A percentile compares a stretch with the other conserved stretches of the same genome.
Conservation (phyloP, 2,888 invertebrate genomes). For the Seira sanloemensis region DNA sequence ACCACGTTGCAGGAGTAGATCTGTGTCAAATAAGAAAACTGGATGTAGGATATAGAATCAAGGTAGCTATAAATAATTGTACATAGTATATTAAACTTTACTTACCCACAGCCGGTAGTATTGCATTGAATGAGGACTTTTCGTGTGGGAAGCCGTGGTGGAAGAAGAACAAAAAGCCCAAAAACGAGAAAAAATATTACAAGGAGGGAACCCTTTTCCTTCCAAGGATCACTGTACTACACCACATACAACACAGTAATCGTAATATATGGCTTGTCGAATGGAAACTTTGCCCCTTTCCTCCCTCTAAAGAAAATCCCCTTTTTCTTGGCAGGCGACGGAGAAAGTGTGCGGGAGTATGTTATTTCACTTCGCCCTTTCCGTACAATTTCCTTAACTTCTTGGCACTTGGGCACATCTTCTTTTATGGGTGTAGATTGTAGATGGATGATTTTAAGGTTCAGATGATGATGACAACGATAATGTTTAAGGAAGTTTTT, state of each 20-base stretch:
- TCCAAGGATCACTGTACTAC: neutral
- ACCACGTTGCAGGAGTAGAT: conserved; percentile 94
- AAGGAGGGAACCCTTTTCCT: conserved; percentile 19
- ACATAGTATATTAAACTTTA: no score
- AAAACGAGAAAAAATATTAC: neutral
- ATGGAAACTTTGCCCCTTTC: conserved; percentile 15
- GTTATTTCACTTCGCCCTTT: conserved; percentile 39
- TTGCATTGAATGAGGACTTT: conserved; percentile 69
- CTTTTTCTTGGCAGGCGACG: conserved; percentile 14
- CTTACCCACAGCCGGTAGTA: conserved; percentile 70
- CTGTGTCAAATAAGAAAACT: conserved; percentile 88
- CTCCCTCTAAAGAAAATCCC: conserved; percentile 1
- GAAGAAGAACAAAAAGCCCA: conserved; percentile 54
- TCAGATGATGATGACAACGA: neutral
- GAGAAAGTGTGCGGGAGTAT: conserved; percentile 18
- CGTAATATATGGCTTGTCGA: conserved; percentile 14
- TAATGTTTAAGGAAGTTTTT: no score
- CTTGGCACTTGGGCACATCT: conserved; percentile 46
- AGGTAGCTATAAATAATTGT: no score
- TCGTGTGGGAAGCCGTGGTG: conserved; percentile 57
- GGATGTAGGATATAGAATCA: no score
- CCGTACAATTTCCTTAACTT: conserved; percentile 29
- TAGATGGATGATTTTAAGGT: neutral
- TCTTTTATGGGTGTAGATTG: conserved; percentile 5
- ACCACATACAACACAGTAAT: neutral